Conservation (phyloP, 2,797 vertebrate genomes). For the Dermochelys coriacea region DNA sequence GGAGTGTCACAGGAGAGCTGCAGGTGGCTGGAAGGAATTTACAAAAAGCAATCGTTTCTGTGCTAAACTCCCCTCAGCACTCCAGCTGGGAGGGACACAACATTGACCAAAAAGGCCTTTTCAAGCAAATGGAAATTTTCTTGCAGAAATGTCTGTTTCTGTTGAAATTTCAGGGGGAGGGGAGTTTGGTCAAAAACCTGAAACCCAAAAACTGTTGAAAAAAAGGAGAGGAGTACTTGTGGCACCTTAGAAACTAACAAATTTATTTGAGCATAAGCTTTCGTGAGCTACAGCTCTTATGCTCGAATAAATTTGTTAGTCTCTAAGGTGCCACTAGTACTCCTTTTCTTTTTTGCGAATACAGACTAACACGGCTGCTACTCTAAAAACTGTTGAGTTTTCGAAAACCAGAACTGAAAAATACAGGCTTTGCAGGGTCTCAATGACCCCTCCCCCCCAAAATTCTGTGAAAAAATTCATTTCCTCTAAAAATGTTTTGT, state of each 20-base stretch:
- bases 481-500: neutral
- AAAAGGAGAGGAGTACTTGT: too few relatives aligned
- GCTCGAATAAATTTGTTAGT: too few relatives aligned
- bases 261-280: too few relatives aligned
- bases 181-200: too few relatives aligned
- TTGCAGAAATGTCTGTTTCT: neutral
- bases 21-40: neutral
- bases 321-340: too few relatives aligned
- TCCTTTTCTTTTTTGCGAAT: too few relatives aligned
- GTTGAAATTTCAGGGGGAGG: neutral
- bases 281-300: too few relatives aligned
- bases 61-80: neutral
- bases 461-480: neutral
- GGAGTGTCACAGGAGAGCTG: neutral
- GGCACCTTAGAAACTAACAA: too few relatives aligned
- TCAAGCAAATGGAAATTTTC: neutral
- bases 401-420: neutral
- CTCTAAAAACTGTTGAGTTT: neutral
- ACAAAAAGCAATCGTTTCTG: neutral
- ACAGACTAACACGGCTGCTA: too few relatives aligned
- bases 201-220: neutral
- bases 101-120: neutral
- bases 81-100: neutral
- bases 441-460: too few relatives aligned
- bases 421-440: neutral